Percentiles rank a stretch among this genome's conserved stretches.
phyloP scores from a whole-genome alignment of 2,113 vertebrate species.

The Trinectes maculatus region DNA sequence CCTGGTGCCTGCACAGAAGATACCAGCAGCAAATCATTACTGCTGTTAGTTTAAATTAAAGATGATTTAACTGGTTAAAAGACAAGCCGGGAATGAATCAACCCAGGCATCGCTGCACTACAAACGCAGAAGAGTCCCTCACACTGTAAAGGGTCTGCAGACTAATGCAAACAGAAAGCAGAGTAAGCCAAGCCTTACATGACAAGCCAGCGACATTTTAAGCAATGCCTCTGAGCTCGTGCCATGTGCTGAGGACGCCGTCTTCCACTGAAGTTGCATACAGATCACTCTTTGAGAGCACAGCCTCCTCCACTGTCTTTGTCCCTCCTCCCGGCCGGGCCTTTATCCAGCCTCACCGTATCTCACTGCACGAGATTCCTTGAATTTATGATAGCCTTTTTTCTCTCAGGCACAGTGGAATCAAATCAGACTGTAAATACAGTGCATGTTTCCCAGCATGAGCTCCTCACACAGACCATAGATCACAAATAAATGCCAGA shows the following conservation, averaged over 20 bases:
- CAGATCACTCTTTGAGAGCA: constrained; percentile 59
- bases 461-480: constrained; percentile 51
- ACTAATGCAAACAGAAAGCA: constrained; percentile 25
- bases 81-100: constrained; percentile 22
- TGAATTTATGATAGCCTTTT: constrained; percentile 71
- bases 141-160: constrained; percentile 20
- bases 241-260: constrained; percentile 62
- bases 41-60: constrained; percentile 52
- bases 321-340: constrained; percentile 52
- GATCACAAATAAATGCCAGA: constrained; percentile 67
- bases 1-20: constrained; percentile 36
- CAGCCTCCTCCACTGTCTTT: constrained; percentile 47
- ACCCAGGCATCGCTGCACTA: constrained; percentile 2
- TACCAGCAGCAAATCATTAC: constrained; percentile 50
- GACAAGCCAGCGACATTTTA: constrained; percentile 55
- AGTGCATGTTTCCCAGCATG: constrained; percentile 67
- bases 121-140: constrained; percentile 21
- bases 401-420: constrained; percentile 64
- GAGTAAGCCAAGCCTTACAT: constrained; percentile 39
- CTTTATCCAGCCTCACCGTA: constrained; percentile 60
- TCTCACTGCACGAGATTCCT: constrained; percentile 58
- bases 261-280: constrained; percentile 62
- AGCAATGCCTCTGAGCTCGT: constrained; percentile 61
- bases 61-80: constrained; percentile 30
- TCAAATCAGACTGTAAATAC: constrained; percentile 76